Base-by-base conservation (phyloP, 1,140 invertebrate species). In the Schlechtendalia chinensis region DNA sequence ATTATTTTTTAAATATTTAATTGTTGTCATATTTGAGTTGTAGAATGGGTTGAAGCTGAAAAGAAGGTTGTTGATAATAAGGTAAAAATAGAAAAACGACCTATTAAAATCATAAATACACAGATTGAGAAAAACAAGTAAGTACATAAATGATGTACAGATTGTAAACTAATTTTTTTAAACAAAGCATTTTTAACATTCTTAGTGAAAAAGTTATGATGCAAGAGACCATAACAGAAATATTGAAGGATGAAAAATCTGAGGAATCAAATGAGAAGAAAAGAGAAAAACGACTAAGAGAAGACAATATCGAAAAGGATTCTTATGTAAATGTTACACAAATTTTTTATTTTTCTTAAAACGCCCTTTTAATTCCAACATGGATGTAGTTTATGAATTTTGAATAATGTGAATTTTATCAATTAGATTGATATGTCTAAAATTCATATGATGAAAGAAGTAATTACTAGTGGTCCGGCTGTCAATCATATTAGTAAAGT, bases 1-100 rank as follows among this genome's bases (percentile, higher is more conserved):
- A n/a, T 19, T 27, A 61, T 61, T 24, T 5, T 1, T 61, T 16
- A 22, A 39, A 39, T n/a, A n/a, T n/a, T n/a, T 56, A 6, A 5
- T 72, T 29, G n/a, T 53, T 56, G n/a, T 11, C 4, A 39, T 29
- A 27, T 24, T 75, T 1, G 39, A 59, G 24, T 59, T 59, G 1
- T 59, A 79, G 75, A 79, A 29, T 79, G 75, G 75, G 75, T 79
- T 27, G 75, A 79, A 63, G 75, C 58, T 19, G 75, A 79, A 63
- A 79, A 79, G 17, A 63, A 79, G 27, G 5, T 63, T 63, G 11
- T 63, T 27, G 75, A 79, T 45, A 75, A 22, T 39, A 79, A 79
- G 19, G 16, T 50, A 0, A 79, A 79, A 79, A 27, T 19, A 79
- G 75, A 79, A 1, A 79, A 79, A 59, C 58, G 58, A 11, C 56